phyloP scores from a whole-genome alignment of 2,888 invertebrate species.

The Mythimna loreyi region DNA sequence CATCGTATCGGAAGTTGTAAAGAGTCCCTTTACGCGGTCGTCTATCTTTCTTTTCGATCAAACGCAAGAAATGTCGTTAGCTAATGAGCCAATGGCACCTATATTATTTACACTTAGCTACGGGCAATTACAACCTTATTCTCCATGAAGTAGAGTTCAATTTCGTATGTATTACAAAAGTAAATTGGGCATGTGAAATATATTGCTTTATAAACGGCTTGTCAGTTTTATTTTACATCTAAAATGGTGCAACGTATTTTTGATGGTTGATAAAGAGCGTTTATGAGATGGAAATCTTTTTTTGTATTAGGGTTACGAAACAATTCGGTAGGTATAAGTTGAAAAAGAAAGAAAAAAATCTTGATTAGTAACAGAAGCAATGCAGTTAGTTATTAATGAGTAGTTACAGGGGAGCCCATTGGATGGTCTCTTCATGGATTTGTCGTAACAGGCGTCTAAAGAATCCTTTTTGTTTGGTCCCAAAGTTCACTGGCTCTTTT shows the following conservation, averaged over 20 bases:
- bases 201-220: constrained; percentile 68
- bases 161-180: constrained; percentile 24
- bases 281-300: constrained; percentile 63
- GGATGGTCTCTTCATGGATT: too few species aligned
- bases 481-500: too few species aligned
- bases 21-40: constrained; percentile 56
- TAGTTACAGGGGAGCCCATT: too few species aligned
- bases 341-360: neutral
- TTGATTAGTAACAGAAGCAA: neutral
- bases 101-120: constrained; percentile 36
- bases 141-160: constrained; percentile 30
- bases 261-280: constrained; percentile 62
- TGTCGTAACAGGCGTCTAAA: too few species aligned
- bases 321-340: neutral
- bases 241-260: constrained; percentile 64
- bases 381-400: too few species aligned
- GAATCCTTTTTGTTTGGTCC: too few species aligned
- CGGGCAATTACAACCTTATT: constrained; percentile 44
- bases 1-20: constrained; percentile 64
- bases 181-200: constrained; percentile 64
- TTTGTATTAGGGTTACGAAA: constrained; percentile 42
- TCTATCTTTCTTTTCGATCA: constrained; percentile 68
- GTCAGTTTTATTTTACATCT: constrained; percentile 67
- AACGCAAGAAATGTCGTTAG: constrained; percentile 67
- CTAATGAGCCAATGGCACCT: constrained; percentile 69